phyloP scores from a whole-genome alignment of 1,140 invertebrate genomes.

The Drosophila mayri region DNA sequence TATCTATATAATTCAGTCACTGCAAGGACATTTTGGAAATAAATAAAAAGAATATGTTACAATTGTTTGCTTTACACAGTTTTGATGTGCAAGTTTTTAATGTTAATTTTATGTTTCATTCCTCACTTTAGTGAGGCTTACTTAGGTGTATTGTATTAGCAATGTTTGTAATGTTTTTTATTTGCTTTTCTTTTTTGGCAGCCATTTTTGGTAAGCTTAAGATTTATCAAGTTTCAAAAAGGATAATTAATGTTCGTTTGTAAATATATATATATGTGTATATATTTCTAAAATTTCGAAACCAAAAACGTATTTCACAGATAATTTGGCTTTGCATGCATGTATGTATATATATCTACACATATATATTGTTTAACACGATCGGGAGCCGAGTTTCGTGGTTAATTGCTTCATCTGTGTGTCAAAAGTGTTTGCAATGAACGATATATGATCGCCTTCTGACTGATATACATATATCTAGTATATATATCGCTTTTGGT shows the following conservation, averaged over 20 bases:
- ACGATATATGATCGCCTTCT: not conserved
- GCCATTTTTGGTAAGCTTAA: slow-evolving; percentile 63
- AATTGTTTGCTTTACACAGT: slow-evolving; percentile 70
- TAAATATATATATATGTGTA: slow-evolving; percentile 27
- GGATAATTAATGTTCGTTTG: not conserved
- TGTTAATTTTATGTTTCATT: slow-evolving; percentile 58
- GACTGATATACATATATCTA: not conserved
- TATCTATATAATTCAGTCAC: not conserved
- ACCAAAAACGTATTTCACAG: not conserved
- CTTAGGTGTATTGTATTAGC: slow-evolving; percentile 49
- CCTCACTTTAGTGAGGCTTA: slow-evolving; percentile 48
- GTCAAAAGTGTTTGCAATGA: slow-evolving; percentile 11
- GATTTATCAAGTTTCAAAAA: slow-evolving; percentile 46
- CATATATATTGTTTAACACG: slow-evolving; percentile 18
- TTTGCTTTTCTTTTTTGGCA: slow-evolving; percentile 27
- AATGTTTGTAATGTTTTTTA: slow-evolving; percentile 26
- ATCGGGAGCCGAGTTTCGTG: slow-evolving; percentile 19
- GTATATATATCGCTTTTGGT: slow-evolving; percentile 21
- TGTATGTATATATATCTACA: not conserved
- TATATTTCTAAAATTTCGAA: slow-evolving; percentile 24
- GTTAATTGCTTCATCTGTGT: slow-evolving; percentile 11
- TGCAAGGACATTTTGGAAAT: slow-evolving; percentile 24
- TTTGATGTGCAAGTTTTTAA: slow-evolving; percentile 61
- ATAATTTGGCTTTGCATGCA: slow-evolving; percentile 33
- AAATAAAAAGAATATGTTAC: slow-evolving; percentile 79